phyloP scores from a whole-genome alignment of 2,113 vertebrate genomes.

The Tautogolabrus adspersus region DNA sequence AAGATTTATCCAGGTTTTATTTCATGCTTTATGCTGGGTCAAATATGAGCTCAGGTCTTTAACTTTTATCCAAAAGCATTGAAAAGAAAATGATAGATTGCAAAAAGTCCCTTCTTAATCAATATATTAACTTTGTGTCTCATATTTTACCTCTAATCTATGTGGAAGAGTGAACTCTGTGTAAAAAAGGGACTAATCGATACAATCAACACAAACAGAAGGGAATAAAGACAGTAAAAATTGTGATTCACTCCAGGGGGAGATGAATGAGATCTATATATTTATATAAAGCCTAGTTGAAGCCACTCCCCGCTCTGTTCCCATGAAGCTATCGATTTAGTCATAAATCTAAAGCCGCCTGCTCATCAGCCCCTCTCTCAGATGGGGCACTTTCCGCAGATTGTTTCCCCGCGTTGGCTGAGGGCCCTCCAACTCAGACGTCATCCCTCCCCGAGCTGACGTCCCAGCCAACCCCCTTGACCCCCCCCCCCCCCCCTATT shows the following conservation, averaged over 20 bases:
- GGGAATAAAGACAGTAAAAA: fast-evolving
- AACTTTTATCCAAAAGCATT: too few relatives aligned
- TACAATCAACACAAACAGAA: neutral
- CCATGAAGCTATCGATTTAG: constrained; percentile 72
- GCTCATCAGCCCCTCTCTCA: constrained; percentile 48
- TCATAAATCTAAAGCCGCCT: constrained; percentile 75
- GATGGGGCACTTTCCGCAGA: constrained; percentile 77
- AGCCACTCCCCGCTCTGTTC: constrained; percentile 35
- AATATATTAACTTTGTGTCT: neutral
- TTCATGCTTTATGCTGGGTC: too few relatives aligned
- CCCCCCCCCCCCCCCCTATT: constrained; percentile 16
- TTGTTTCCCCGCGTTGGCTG: constrained; percentile 71
- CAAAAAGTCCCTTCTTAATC: neutral
- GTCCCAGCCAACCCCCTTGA: constrained; percentile 35
- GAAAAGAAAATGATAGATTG: too few relatives aligned
- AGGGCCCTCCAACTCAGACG: constrained; percentile 64
- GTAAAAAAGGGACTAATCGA: neutral
- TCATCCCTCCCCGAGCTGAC: constrained; percentile 59
- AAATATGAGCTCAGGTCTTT: too few relatives aligned
- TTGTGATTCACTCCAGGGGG: constrained; percentile 6
- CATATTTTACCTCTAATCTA: neutral
- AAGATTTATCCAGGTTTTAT: too few relatives aligned
- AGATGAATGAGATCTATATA: constrained; percentile 42
- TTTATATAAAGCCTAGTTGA: constrained; percentile 37
- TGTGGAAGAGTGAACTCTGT: neutral